These are phyloP conservation scores for Heterodera filipjevi DNA, from an alignment of 2,888 invertebrate genomes.

Conservation along the genomic window DNA sequence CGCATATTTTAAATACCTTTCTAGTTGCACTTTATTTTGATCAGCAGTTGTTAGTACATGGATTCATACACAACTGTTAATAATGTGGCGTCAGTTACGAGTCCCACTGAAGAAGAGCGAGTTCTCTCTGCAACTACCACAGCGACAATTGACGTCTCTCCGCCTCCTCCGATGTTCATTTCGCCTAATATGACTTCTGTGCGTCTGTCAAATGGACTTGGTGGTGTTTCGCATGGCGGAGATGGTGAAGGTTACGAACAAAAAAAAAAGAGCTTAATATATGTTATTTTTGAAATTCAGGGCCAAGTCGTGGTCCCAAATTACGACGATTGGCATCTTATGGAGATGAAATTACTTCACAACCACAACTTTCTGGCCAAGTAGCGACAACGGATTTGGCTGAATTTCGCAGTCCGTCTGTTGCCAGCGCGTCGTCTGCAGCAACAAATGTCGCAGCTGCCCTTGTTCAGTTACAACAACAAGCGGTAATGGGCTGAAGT, in stretches of 20 bases:
- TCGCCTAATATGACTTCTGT: slow-evolving; percentile 14
- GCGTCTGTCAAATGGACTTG: slow-evolving; percentile 17
- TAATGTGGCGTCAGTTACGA: neutral
- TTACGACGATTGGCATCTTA: slow-evolving; percentile 27
- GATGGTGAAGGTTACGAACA: neutral
- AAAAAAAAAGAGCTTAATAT: neutral
- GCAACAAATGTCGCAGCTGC: slow-evolving; percentile 21
- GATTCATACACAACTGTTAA: neutral
- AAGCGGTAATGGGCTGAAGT: neutral
- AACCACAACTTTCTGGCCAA: neutral
- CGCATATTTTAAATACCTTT: neutral
- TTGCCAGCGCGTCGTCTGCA: slow-evolving; percentile 5
- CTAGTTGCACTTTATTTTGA: neutral
- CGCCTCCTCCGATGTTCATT: slow-evolving; percentile 15
- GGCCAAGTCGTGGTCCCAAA: slow-evolving; percentile 26
- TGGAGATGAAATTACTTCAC: slow-evolving; percentile 7
- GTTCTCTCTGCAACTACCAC: slow-evolving; percentile 6
- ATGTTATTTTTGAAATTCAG: neutral
- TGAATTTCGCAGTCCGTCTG: slow-evolving; percentile 11
- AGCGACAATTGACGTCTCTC: slow-evolving; percentile 7
- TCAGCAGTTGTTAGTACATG: neutral
- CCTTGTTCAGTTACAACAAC: slow-evolving; percentile 21
- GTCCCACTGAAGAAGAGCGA: slow-evolving; percentile 7
- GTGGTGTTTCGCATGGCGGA: neutral
- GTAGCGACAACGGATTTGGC: neutral